Percentiles rank a stretch among this genome's conserved stretches.
Evolutionary conservation across 2,888 invertebrate species (phyloP).

Genomic region (Iselma pallidipennis): DNA sequence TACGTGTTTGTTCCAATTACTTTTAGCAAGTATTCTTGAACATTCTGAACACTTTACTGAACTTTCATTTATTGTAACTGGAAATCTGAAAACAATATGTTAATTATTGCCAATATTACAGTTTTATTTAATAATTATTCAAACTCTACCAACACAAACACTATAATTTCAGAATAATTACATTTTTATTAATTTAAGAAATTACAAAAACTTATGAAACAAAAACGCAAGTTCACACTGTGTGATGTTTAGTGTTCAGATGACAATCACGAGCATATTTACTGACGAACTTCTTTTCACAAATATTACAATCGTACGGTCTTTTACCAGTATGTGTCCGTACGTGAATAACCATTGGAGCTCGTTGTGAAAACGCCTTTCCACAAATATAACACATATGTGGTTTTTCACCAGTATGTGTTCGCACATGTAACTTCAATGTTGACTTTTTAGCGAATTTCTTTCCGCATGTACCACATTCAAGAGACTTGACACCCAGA

Average conservation of each 20-base stretch:
- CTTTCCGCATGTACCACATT: conserved; percentile 31
- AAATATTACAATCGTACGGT: background rate
- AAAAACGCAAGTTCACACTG: background rate
- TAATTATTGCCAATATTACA: background rate
- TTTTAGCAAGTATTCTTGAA: background rate
- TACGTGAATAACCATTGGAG: conserved; percentile 56
- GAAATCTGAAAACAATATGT: background rate
- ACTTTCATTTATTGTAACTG: background rate
- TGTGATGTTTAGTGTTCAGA: background rate
- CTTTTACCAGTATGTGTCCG: conserved; percentile 35
- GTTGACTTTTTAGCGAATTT: conserved; percentile 26
- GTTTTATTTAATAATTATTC: no score
- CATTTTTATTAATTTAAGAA: background rate
- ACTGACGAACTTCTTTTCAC: background rate
- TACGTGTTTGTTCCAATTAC: background rate
- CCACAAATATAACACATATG: conserved; percentile 51
- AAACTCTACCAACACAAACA: background rate
- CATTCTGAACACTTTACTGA: background rate
- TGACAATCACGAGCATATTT: background rate
- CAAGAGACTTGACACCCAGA: conserved; percentile 45
- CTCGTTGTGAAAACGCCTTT: conserved; percentile 58
- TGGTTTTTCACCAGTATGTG: no score
- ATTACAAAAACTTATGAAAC: background rate
- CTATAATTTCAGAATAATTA: background rate
- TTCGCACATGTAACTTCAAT: no score